These are phyloP conservation scores for Eudyptes chrysolophus DNA, from an alignment of 2,113 vertebrate species.

Conservation along the genomic window DNA sequence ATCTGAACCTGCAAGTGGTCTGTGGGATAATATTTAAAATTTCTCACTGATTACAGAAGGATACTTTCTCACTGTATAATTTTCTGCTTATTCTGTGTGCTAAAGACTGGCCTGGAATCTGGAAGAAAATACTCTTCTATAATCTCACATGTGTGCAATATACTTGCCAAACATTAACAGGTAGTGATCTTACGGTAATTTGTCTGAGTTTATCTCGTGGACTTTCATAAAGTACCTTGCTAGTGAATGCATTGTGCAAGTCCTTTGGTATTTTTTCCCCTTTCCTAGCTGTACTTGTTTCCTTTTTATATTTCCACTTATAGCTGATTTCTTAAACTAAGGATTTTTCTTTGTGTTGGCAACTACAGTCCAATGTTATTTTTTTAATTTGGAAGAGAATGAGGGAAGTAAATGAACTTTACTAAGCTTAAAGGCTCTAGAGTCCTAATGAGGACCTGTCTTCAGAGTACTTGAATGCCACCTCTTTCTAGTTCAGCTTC, in stretches of 20 bases:
- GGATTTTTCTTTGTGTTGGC: not conserved
- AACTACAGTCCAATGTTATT: not conserved
- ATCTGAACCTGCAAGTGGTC: not conserved
- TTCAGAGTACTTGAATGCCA: not conserved
- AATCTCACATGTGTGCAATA: not conserved
- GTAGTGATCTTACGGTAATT: not conserved
- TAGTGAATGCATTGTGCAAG: not conserved
- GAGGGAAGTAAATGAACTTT: not conserved
- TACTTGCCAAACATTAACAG: slow-evolving; percentile 5
- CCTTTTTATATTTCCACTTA: not conserved
- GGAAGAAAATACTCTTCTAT: not conserved
- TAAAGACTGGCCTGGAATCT: not conserved
- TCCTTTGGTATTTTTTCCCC: not conserved
- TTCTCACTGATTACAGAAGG: not conserved
- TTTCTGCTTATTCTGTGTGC: slow-evolving; percentile 50
- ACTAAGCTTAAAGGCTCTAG: not conserved
- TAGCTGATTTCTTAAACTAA: not conserved
- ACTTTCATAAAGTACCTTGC: not conserved
- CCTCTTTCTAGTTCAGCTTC: not conserved
- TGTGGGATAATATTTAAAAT: not conserved
- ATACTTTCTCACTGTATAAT: not conserved
- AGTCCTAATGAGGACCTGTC: not conserved
- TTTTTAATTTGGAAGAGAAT: not conserved
- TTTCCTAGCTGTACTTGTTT: not conserved
- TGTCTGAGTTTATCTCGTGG: not conserved